phyloP scores from a whole-genome alignment of 2,888 invertebrate species.

The Scaptomyza tumidula region DNA sequence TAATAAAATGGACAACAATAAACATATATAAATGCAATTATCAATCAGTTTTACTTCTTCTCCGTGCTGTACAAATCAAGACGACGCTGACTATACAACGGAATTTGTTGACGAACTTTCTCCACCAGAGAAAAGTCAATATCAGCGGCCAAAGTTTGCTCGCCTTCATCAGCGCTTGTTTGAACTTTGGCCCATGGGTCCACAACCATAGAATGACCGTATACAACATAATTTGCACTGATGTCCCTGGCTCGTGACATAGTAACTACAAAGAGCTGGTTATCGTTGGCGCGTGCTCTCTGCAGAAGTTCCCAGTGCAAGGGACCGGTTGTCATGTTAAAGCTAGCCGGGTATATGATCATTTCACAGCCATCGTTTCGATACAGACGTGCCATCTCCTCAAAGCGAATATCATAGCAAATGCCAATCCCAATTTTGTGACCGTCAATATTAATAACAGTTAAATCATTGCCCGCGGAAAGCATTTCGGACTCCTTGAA shows the following conservation, averaged over 20 bases:
- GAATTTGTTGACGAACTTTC: too few relatives aligned
- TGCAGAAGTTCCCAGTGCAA: conserved; percentile 98
- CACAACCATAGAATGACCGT: too few relatives aligned
- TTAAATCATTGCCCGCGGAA: conserved; percentile 90
- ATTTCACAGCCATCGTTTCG: conserved; percentile 91
- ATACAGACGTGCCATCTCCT: conserved; percentile 93
- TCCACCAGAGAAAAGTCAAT: too few relatives aligned
- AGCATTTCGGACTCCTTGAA: conserved; percentile 96
- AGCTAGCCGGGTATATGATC: conserved; percentile 96
- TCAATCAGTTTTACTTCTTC: conserved; percentile 37
- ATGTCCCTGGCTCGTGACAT: too few relatives aligned
- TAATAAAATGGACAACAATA: conserved; percentile 7
- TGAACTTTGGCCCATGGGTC: too few relatives aligned
- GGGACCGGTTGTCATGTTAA: conserved; percentile 98
- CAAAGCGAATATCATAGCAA: conserved; percentile 97
- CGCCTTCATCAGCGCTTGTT: too few relatives aligned
- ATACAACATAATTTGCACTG: too few relatives aligned
- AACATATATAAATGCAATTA: conserved; percentile 22
- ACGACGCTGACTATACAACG: conserved; percentile 90
- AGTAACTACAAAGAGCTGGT: too few relatives aligned
- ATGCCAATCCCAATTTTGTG: conserved; percentile 94
- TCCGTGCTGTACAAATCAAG: conserved; percentile 88
- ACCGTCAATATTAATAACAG: conserved; percentile 89
- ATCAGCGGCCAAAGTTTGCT: too few relatives aligned
- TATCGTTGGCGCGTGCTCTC: too few relatives aligned